Percentiles rank a stretch among this genome's conserved stretches.
phyloP scores from a whole-genome alignment of 2,797 vertebrate species.

The Eospalax fontanierii region DNA sequence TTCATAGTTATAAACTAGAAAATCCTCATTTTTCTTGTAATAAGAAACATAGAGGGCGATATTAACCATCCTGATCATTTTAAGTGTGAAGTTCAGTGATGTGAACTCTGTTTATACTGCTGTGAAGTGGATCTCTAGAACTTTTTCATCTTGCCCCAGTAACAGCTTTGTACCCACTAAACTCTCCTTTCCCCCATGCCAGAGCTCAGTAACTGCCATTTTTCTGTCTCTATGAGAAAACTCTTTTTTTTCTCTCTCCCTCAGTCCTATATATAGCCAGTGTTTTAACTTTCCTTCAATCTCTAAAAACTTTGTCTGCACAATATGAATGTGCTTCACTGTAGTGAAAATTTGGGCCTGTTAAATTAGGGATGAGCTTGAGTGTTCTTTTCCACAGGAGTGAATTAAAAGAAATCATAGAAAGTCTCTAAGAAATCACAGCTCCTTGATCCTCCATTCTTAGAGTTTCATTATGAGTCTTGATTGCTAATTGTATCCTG shows the following conservation, averaged over 20 bases:
- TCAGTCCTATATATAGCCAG: not conserved
- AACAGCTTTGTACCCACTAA: not conserved
- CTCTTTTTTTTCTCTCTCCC: not conserved
- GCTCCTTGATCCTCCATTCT: not conserved
- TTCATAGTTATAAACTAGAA: conserved; percentile 17
- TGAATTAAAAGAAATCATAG: conserved; percentile 14
- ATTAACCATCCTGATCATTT: not conserved
- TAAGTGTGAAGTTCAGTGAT: not conserved
- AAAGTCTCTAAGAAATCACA: conserved; percentile 20
- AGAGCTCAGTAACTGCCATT: not conserved
- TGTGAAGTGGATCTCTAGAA: conserved; percentile 2
- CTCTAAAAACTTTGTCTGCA: not conserved
- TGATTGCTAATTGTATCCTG: conserved; percentile 1
- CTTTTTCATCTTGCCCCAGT: not conserved
- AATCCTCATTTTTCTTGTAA: not conserved
- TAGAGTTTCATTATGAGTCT: not conserved
- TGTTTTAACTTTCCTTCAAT: conserved; percentile 46
- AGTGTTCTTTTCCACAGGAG: not conserved
- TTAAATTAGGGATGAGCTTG: not conserved
- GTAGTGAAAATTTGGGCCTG: not conserved
- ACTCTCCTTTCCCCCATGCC: not conserved
- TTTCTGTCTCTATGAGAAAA: conserved; percentile 44
- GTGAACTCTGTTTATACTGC: not conserved
- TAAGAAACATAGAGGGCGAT: not conserved
- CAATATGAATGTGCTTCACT: not conserved